These are phyloP conservation scores for Cynopterus sphinx DNA, from an alignment of 2,797 vertebrate genomes.

Conservation along the genomic window DNA sequence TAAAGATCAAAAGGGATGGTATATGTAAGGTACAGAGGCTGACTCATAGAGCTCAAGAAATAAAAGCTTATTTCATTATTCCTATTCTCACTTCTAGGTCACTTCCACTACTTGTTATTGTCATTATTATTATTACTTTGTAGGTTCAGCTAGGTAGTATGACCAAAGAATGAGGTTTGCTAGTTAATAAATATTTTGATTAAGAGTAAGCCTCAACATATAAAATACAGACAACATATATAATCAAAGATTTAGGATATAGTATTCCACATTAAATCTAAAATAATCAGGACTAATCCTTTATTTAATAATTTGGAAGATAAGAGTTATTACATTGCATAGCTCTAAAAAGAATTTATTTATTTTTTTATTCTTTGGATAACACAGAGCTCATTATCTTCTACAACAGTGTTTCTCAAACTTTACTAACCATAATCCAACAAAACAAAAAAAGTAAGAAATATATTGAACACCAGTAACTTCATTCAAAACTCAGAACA, in stretches of 20 bases:
- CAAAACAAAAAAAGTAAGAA: neutral
- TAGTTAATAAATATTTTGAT: slow-evolving; percentile 45
- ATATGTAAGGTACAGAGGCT: neutral
- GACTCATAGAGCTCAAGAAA: slow-evolving; percentile 5
- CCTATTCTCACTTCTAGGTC: neutral
- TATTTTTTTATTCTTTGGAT: neutral
- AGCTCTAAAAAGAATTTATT: neutral
- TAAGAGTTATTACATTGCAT: neutral
- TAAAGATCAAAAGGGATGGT: slow-evolving; percentile 20
- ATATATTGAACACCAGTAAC: neutral
- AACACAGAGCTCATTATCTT: neutral
- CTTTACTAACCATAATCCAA: neutral
- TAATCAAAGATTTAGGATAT: slow-evolving; percentile 40
- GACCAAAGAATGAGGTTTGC: slow-evolving; percentile 18
- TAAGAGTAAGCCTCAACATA: neutral
- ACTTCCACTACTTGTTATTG: neutral
- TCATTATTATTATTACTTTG: slow-evolving; percentile 36
- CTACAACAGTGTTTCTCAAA: slow-evolving; percentile 10
- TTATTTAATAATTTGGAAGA: slow-evolving; percentile 39
- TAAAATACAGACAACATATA: neutral
- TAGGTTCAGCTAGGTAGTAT: neutral
- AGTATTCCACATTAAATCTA: slow-evolving; percentile 11
- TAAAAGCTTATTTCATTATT: neutral
- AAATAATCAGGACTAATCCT: slow-evolving; percentile 24
- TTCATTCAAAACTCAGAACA: slow-evolving; percentile 36